These are phyloP conservation scores for Conus betulinus DNA, from an alignment of 1,140 invertebrate genomes.

Conservation along the genomic window DNA sequence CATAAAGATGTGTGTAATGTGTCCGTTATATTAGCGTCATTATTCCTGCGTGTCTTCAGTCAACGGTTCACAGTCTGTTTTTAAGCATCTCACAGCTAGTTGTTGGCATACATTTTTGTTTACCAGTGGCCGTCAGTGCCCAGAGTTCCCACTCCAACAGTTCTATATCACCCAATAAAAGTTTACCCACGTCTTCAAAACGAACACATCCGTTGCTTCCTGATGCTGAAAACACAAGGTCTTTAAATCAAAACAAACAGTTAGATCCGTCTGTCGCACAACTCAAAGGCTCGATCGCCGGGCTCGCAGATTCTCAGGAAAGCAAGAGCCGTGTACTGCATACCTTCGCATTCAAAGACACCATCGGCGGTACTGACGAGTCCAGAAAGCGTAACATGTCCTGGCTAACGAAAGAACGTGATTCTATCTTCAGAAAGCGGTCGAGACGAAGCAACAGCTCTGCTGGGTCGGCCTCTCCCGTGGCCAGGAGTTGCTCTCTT, in stretches of 20 bases:
- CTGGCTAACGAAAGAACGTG: neutral
- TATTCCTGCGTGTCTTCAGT: neutral
- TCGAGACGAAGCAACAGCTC: neutral
- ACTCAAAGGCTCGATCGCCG: neutral
- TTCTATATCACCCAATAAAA: neutral
- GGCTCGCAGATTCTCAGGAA: neutral
- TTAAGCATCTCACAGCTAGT: neutral
- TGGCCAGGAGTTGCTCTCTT: constrained; percentile 44
- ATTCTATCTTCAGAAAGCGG: neutral
- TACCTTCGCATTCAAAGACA: neutral
- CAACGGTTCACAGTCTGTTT: neutral
- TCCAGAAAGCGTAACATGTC: neutral
- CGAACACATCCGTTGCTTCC: neutral
- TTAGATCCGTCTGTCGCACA: neutral
- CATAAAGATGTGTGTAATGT: too few relatives aligned
- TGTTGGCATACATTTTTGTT: neutral
- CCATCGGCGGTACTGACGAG: neutral
- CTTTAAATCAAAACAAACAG: neutral
- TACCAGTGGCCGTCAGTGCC: neutral
- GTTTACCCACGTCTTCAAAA: neutral
- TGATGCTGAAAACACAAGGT: neutral
- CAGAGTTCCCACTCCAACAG: neutral
- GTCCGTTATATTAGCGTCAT: neutral
- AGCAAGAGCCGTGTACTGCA: neutral
- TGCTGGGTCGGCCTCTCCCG: neutral